These are phyloP conservation scores for Cetoscarus ocellatus DNA, from an alignment of 2,797 vertebrate genomes.

Conservation along the genomic window DNA sequence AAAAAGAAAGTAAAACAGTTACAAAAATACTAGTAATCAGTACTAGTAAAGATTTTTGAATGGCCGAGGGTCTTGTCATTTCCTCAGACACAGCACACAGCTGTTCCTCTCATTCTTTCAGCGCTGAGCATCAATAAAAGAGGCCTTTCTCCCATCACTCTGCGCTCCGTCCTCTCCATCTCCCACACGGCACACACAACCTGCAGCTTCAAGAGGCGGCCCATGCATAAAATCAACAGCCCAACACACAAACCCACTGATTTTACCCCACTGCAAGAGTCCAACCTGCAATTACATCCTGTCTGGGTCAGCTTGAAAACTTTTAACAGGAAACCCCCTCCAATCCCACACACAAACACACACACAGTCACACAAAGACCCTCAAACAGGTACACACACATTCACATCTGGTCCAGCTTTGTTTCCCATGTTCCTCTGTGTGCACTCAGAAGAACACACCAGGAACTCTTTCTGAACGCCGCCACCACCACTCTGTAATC, in stretches of 20 bases:
- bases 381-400: slow-evolving; percentile 13
- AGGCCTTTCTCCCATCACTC: slow-evolving; percentile 38
- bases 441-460: slow-evolving; percentile 43
- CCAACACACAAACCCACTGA: slow-evolving; percentile 40
- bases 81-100: slow-evolving; percentile 44
- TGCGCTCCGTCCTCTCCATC: slow-evolving; percentile 34
- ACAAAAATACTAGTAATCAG: too few relatives aligned
- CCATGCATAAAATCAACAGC: slow-evolving; percentile 40
- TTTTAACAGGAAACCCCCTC: slow-evolving; percentile 38
- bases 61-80: neutral
- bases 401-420: slow-evolving; percentile 75
- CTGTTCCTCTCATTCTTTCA: slow-evolving; percentile 59
- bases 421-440: slow-evolving; percentile 59
- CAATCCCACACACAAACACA: slow-evolving; percentile 15
- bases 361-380: slow-evolving; percentile 38
- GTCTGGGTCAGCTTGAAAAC: slow-evolving; percentile 58
- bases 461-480: slow-evolving; percentile 29
- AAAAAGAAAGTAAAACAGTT: too few relatives aligned
- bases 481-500: slow-evolving; percentile 72
- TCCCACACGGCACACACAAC: slow-evolving; percentile 33
- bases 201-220: slow-evolving; percentile 52
- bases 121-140: slow-evolving; percentile 49
- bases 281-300: slow-evolving; percentile 64
- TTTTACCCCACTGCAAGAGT: slow-evolving; percentile 30
- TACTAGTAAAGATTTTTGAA: neutral